Evolutionary conservation across 2,113 vertebrate genomes (phyloP), one percentile per base, ranked within the genome.

Genomic region (Colossoma macropomum): DNA sequence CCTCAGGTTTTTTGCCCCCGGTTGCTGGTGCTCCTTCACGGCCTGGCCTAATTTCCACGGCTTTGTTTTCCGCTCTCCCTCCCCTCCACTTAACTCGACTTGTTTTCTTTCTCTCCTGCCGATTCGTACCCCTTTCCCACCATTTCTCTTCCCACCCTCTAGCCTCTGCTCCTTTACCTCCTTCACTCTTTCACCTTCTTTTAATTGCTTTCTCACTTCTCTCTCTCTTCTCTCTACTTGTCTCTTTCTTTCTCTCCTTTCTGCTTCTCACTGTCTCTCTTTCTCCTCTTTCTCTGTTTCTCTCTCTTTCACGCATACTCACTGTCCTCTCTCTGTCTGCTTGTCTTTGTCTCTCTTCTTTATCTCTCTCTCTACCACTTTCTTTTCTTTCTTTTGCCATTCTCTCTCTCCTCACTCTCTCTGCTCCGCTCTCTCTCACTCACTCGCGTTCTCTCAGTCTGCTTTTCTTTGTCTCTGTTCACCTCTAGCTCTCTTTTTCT

Each of bases 101-200:
- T 94, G 89, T 92, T 92, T 92, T 92, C 79, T 91, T 91, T 91
- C 84, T 89, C 90, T 91, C 91, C 89, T 89, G 84, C 87, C 71
- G 77, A 85, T 88, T 88, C 66, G 74, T 85, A 69, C 84, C 87
- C 86, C 86, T 88, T 89, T 91, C 87, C 90, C 88, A 91, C 87
- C 84, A 60, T 80, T 85, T 84, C 56, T 63, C 82, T 80, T 87
- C 81, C 80, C 80, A 74, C 73, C 86, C 48, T 54, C 10, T 3
- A n/a, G 34, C 89, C 84, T 68, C 63, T 75, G 23, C 68, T 17
- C 17, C 38, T 82, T 19, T 50, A 25, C 68, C 32, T 79, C 12
- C 56, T 56, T 52, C 79, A 50, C 52, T 30, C 81, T 80, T 65
- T 34, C 60, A 77, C 66, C 25, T 82, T 70, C 65, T 60, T 65